Conservation (phyloP, 2,113 vertebrate genomes). For the Aphelocoma coerulescens region DNA sequence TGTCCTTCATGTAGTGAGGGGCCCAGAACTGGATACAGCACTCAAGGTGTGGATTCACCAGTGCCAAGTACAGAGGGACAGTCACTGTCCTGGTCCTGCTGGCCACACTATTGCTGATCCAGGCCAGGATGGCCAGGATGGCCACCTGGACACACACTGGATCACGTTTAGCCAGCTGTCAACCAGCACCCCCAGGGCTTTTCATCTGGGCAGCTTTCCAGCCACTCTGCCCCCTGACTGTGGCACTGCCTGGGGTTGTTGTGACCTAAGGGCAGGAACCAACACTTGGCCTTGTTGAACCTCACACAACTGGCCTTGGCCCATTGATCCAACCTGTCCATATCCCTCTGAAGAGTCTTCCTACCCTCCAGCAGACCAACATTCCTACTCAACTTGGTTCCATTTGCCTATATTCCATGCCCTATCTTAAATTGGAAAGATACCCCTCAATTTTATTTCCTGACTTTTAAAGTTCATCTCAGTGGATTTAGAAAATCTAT, state of each 20-base stretch:
- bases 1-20: background rate
- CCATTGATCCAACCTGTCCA: background rate
- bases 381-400: background rate
- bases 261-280: background rate
- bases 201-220: background rate
- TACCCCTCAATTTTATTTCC: background rate
- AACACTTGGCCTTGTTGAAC: too few species aligned
- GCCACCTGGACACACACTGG: fast-evolving
- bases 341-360: background rate
- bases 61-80: fast-evolving
- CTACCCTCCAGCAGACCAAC: background rate
- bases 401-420: background rate
- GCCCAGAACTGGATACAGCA: background rate
- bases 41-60: background rate
- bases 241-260: background rate
- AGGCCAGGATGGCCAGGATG: background rate
- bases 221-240: background rate
- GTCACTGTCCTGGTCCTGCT: background rate
- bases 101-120: background rate
- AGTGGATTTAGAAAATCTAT: background rate
- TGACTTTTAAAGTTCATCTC: background rate
- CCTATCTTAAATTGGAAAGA: background rate
- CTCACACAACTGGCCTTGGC: background rate
- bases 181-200: fast-evolving
- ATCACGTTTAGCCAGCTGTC: background rate